Evolutionary conservation across 2,113 vertebrate genomes (phyloP), one percentile per base, ranked within the genome.

Genomic region (Sorex fumeus): DNA sequence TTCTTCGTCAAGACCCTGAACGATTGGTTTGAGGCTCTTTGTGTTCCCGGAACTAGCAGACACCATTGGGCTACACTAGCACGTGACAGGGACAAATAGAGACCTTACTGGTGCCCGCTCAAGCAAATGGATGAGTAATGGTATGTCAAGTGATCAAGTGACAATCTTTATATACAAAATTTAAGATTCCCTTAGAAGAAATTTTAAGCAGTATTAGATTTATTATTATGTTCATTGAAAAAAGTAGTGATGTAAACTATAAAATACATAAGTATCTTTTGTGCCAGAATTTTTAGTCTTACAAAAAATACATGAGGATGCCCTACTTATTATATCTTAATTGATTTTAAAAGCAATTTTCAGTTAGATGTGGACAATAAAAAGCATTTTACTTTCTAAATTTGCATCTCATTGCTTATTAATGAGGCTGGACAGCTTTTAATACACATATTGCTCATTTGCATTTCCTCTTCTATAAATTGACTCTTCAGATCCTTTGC

Each of bases 341-440:
- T 16, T 77, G 74, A 69, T 62, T 94, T 93, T 32, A 87, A 88
- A 94, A 78, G 45, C 74, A 69, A 32, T 60, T 87, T 32, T 72
- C 32, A 76, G 57, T 28, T 70, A 79, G 4, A 70, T 92, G 15
- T 71, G 25, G 72, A 82, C 93, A 79, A 69, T 47, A 79, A 67
- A 34, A 1, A 50, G 47, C 21, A 36, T 50, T 62, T 88, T 78
- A 47, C 45, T 88, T 86, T 69, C 32, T 76, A 92, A 74, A 77
- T 84, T 30, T 76, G 12, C 8, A 43, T 80, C 32, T 92, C 18
- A 57, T 60, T 25, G 21, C 15, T 67, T 83, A 87, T 74, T 83
- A 34, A 83, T 86, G 28, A 88, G 45, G 12, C 23, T 30, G 64
- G 57, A 67, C 2, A 53, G 53, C 12, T 74, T 84, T 70, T 23